Percentiles rank a stretch among this genome's conserved stretches.
phyloP scores from a whole-genome alignment of 92 coral and sea anemone species.

The Ricordea florida region DNA sequence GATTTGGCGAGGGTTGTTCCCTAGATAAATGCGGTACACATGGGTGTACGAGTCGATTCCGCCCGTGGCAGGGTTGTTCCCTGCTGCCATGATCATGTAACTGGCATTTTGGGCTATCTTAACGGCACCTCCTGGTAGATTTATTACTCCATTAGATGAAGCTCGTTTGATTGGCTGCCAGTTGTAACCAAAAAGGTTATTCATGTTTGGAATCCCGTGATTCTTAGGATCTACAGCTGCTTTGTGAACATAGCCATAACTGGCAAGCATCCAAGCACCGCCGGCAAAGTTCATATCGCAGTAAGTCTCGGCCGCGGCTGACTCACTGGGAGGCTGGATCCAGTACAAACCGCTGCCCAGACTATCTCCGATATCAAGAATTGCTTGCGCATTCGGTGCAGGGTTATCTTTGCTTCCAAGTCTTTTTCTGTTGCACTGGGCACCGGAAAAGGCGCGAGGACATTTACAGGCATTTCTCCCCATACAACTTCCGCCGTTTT shows the following conservation, averaged over 20 bases:
- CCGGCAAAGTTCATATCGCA: slow-evolving; percentile 83
- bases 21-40: slow-evolving; percentile 72
- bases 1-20: slow-evolving; percentile 70
- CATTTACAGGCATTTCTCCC: slow-evolving; percentile 71
- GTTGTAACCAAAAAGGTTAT: slow-evolving; percentile 87
- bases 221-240: slow-evolving; percentile 9
- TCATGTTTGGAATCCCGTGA: slow-evolving; percentile 92
- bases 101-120: slow-evolving; percentile 77
- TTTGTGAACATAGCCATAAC: slow-evolving; percentile 76
- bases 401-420: slow-evolving; percentile 80
- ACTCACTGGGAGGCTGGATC: slow-evolving; percentile 92
- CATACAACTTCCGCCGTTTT: slow-evolving; percentile 75
- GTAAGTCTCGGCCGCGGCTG: slow-evolving; percentile 73
- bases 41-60: slow-evolving; percentile 76
- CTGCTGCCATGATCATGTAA: slow-evolving; percentile 97
- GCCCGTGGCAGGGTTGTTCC: slow-evolving; percentile 82
- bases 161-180: slow-evolving; percentile 81
- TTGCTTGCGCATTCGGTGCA: slow-evolving; percentile 87
- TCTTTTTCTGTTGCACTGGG: slow-evolving; percentile 57
- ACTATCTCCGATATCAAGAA: slow-evolving; percentile 81
- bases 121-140: slow-evolving; percentile 82
- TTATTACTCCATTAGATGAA: slow-evolving; percentile 70
- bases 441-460: slow-evolving; percentile 49
- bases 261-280: slow-evolving; percentile 96
- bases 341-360: slow-evolving; percentile 90